Percentiles rank a stretch among this genome's conserved stretches.
These are phyloP conservation scores for Chorisops tibialis DNA, from an alignment of 2,888 invertebrate species.

Conservation along the genomic window DNA sequence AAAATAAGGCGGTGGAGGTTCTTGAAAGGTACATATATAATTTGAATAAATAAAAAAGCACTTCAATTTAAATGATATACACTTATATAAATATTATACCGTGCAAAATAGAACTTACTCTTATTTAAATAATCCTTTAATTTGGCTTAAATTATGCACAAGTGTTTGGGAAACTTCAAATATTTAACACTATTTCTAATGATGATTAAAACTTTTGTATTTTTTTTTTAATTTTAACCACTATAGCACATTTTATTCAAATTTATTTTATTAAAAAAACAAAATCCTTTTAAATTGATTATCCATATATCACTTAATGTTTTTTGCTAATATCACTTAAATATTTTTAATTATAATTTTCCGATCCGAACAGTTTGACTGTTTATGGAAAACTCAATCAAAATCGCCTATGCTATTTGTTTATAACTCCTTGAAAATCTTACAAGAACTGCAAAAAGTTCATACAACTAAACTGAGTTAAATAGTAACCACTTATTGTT, in stretches of 20 bases:
- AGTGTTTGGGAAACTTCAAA: conserved; percentile 5
- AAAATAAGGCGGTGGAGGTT: too few species aligned
- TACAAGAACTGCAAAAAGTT: not conserved
- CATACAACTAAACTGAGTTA: too few species aligned
- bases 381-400: conserved; percentile 36
- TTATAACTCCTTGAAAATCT: conserved; percentile 36
- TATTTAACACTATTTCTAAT: conserved; percentile 1
- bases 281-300: not conserved
- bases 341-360: not conserved
- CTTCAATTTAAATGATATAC: too few species aligned
- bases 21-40: too few species aligned
- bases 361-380: conserved; percentile 35
- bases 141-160: not conserved
- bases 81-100: too few species aligned
- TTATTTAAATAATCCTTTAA: too few species aligned
- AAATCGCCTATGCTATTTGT: conserved; percentile 34
- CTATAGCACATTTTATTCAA: conserved; percentile 6
- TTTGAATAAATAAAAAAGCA: too few species aligned
- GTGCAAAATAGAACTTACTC: too few species aligned
- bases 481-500: too few species aligned
- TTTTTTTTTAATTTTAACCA: conserved; percentile 4
- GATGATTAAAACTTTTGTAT: not conserved
- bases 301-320: not conserved
- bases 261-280: conserved; percentile 12
- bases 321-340: not conserved